Evolutionary conservation across 2,797 vertebrate species (phyloP).

Genomic region (Anas bernieri): DNA sequence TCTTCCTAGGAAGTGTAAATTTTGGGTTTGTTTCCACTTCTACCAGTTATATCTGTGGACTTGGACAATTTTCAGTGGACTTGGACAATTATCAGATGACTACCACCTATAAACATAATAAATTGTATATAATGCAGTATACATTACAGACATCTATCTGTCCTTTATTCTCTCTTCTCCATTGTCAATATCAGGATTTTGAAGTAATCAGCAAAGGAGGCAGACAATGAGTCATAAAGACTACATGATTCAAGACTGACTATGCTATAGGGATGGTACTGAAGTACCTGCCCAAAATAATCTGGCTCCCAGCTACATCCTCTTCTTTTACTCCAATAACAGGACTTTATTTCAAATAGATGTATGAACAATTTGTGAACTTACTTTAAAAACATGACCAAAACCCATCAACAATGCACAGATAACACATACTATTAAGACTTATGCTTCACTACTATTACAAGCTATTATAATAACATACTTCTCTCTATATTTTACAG

Average conservation of each 20-base stretch:
- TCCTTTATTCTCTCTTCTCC: background rate
- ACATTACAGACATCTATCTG: background rate
- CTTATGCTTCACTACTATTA: background rate
- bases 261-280: background rate
- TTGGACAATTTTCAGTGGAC: background rate
- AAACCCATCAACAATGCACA: background rate
- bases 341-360: background rate
- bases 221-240: background rate
- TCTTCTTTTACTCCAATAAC: background rate
- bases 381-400: background rate
- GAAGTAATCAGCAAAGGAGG: background rate
- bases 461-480: background rate
- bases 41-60: background rate
- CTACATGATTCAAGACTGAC: background rate
- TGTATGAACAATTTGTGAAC: background rate
- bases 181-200: background rate
- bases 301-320: background rate
- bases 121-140: background rate
- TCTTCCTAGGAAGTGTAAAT: rapidly evolving
- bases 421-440: background rate
- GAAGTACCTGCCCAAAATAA: background rate
- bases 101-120: background rate
- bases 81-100: background rate
- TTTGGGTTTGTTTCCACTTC: background rate
- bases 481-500: background rate